phyloP scores from a whole-genome alignment of 2,888 invertebrate species.

The Germaria angustata region DNA sequence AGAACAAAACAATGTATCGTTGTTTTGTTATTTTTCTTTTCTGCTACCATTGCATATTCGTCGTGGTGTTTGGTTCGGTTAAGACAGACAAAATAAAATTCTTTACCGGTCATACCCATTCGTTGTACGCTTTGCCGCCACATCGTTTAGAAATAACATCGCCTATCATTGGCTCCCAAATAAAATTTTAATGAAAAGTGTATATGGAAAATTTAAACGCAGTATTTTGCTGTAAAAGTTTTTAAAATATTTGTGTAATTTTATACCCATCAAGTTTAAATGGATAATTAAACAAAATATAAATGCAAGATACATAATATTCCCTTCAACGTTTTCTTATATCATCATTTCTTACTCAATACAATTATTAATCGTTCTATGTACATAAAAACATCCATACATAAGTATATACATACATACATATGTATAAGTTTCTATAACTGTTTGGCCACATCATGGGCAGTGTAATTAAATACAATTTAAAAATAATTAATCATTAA shows the following conservation, averaged over 20 bases:
- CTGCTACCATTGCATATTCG: conserved; percentile 30
- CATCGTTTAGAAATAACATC: conserved; percentile 24
- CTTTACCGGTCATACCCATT: conserved; percentile 53
- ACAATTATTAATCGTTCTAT: no score
- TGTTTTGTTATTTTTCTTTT: conserved; percentile 26
- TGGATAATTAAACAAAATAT: background rate
- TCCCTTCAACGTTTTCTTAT: no score
- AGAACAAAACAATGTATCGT: conserved; percentile 36
- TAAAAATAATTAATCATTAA: no score
- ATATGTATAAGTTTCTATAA: background rate
- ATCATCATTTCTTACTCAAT: no score
- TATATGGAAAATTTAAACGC: background rate
- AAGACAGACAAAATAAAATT: conserved; percentile 51
- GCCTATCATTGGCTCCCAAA: conserved; percentile 21
- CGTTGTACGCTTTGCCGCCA: conserved; percentile 47
- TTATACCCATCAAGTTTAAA: background rate
- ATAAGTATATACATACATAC: background rate
- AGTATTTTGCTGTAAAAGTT: background rate
- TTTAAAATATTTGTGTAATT: background rate
- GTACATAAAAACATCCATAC: background rate
- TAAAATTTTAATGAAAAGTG: conserved; percentile 2
- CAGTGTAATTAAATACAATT: background rate
- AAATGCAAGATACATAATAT: background rate
- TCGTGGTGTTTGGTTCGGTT: conserved; percentile 27
- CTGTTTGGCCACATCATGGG: background rate